Conservation (phyloP, 1,140 invertebrate species). For the Drosophila baimaii region DNA sequence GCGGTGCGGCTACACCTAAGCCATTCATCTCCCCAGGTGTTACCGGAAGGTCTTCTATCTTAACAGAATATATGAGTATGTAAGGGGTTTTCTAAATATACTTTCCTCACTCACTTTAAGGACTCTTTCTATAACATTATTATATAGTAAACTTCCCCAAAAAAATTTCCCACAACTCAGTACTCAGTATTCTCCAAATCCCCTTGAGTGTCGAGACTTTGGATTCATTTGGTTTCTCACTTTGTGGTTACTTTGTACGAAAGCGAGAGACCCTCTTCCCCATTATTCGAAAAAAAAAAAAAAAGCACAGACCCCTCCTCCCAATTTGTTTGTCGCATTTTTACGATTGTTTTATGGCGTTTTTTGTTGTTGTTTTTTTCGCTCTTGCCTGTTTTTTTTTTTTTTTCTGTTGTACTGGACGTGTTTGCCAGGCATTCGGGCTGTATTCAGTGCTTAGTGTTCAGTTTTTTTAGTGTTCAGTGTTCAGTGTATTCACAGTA, state of each 20-base stretch:
- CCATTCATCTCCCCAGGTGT: slow-evolving; percentile 2
- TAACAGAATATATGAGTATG: not conserved
- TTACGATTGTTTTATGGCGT: slow-evolving; percentile 39
- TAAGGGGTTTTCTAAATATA: not conserved
- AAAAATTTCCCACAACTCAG: not conserved
- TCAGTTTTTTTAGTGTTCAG: not conserved
- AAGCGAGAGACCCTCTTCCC: slow-evolving; percentile 4
- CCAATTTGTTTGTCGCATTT: slow-evolving; percentile 29
- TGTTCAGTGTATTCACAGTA: slow-evolving; percentile 1
- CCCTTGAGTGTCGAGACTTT: slow-evolving; percentile 9
- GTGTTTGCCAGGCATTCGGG: slow-evolving; percentile 15
- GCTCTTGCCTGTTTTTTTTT: slow-evolving; percentile 4
- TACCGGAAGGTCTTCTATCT: slow-evolving; percentile 14
- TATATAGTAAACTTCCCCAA: not conserved
- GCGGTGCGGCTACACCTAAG: not conserved
- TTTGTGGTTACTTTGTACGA: slow-evolving; percentile 28
- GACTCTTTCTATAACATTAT: not conserved
- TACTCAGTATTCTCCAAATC: not conserved
- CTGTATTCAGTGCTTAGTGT: not conserved
- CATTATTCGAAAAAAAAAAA: not conserved
- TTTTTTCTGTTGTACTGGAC: slow-evolving; percentile 12
- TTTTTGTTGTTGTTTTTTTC: not conserved
- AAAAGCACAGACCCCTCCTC: slow-evolving; percentile 8
- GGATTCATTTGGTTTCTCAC: slow-evolving; percentile 2
- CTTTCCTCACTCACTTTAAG: too few species aligned